Base-by-base conservation (phyloP, 2,888 invertebrate genomes). In the Panopea generosa region DNA sequence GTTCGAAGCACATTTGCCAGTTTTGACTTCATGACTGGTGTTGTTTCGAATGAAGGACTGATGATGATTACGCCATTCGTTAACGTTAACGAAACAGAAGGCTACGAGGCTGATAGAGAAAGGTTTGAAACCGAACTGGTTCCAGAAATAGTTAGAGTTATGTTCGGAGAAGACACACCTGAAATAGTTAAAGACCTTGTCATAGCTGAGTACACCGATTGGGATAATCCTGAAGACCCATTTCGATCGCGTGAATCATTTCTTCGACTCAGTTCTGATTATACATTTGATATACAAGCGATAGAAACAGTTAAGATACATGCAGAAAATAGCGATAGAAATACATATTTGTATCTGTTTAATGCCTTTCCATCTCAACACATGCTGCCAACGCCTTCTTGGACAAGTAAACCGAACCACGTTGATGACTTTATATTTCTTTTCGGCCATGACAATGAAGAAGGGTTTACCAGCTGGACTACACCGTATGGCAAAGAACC, bases 1-100 rank as follows among this genome's bases (percentile, higher is more conserved):
- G 40, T 50, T 18, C 53, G 62, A 26, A 1, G 52, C 18, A 26
- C 61, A 11, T 67, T 76, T 20, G 27, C 61, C 22, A 70, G 59
- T 43, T 49, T 67, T 81, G 97, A 97, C 93, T 96, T 99, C 72
- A 94, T 99, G 89, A 95, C 98, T 85, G 98, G 98, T 76, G 97
- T 97, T 93, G 98, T 98, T 93, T 95, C 96, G 92, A 97, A 98
- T 92, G 98, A 98, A 95, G 98, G 98, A 77, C 49, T 73, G 3
- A 62, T 76, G 69, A 66, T 71, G 57, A 18, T 71, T 11, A 26
- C 53, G 1, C 27, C 62, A 16, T 55, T 59, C 29, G 61, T 98
- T 88, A 94, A 97, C 73, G 97, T 97, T 94, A 97, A 97, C 93
- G 97, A 97, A 93, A 96, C 97, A 91, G 96, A 97, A 14, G 38